Conservation (phyloP, 92 coral and sea anemone species). For the Porites rus region DNA sequence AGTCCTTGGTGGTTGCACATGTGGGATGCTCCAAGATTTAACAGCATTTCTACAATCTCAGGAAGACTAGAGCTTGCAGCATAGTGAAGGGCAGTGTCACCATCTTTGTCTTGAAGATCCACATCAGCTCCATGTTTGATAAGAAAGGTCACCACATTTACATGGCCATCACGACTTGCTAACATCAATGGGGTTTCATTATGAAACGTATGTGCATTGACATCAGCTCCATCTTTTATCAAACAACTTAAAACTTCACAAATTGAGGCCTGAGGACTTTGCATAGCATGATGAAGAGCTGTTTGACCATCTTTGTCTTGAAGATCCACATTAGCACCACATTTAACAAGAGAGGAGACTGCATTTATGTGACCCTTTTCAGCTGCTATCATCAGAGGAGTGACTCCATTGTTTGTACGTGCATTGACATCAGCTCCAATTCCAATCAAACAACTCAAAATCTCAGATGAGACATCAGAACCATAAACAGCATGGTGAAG, state of each 20-base stretch:
- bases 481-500: too few relatives aligned
- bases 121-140: not conserved
- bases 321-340: not conserved
- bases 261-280: not conserved
- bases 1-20: not conserved
- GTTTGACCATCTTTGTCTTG: not conserved
- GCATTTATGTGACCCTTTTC: not conserved
- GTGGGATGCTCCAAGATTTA: not conserved
- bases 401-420: too few relatives aligned
- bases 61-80: not conserved
- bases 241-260: too few relatives aligned
- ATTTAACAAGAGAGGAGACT: not conserved
- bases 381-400: too few relatives aligned
- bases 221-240: not conserved
- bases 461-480: too few relatives aligned
- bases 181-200: not conserved
- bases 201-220: too few relatives aligned
- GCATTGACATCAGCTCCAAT: too few relatives aligned
- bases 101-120: not conserved
- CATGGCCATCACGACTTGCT: not conserved
- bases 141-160: not conserved
- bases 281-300: not conserved
- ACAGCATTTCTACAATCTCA: too few relatives aligned
- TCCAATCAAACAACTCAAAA: too few relatives aligned
- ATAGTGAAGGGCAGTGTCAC: not conserved